Base-by-base conservation (phyloP, 2,888 invertebrate species). In the Erebia epiphron region DNA sequence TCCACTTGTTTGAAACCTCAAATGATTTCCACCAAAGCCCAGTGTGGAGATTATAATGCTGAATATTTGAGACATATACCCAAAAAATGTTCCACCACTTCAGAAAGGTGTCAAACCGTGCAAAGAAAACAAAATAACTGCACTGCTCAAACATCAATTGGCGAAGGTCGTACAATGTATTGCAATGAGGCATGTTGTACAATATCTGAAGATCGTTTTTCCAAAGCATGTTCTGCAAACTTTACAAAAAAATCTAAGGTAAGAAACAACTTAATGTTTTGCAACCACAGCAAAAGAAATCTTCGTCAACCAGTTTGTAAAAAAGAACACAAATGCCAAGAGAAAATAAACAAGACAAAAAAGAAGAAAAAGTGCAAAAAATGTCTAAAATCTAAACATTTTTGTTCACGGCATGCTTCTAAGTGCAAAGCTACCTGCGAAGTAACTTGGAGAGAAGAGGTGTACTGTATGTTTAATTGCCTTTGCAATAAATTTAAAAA, bases 1-100 rank as follows among this genome's bases (percentile, higher is more conserved):
- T 66, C 56, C 11, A 18, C 35, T 11, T 66, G 18, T 43, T 18
- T 8, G 7, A 56, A 18, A 13, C 13, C 65, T 43, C 10, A 8
- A 13, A 56, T 66, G 2, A 43, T 43, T 56, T 66, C 65, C 14
- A 56, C 18, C 10, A 43, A 66, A 43, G n/a, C 41, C 18, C 41
- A 56, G 21, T 56, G 43, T 66, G 56, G 56, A 43, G 56, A 56
- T 56, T 13, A 16, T 8, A 35, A 56, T 41, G 49, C 13, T 21
- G 9, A 21, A 46, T 9, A 49, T 62, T 1, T 49, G 21, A 46
- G 18, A 46, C 21, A 62, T 62, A 2, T 1, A 5, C 16, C 16
- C 14, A 49, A 14, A 14, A 21, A 18, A 18, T 18, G 46, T 14
- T 14, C 14, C 13, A 16, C 16, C 16, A 61, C 13, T 26, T 57